Base-by-base conservation (phyloP, 1,140 invertebrate species). In the Drosophila paulistorum region DNA sequence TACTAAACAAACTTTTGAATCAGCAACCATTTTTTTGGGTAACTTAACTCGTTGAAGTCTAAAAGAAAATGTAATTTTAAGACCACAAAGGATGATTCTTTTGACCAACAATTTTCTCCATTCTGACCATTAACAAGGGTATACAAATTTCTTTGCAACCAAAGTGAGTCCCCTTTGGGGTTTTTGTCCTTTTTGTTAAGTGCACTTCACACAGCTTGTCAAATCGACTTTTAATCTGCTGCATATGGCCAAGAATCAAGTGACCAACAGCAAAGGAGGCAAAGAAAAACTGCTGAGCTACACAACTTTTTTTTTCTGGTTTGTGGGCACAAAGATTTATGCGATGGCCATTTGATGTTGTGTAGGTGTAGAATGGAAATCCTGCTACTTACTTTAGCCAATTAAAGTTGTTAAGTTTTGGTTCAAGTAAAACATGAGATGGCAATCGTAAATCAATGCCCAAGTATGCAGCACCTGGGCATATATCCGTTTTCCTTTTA, bases 171-270 rank as follows among this genome's bases (percentile, higher is more conserved):
- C 30, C 6, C 30, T 30, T 30, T 30, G 30, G 30, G 30, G 30
- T 30, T 74, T 65, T 77, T 71, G 17, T 39, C n/a, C 45, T 51
- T 37, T 68, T 26, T 51, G 33, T 42, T 41, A 42, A 41, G 4
- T 37, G 33, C 74, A 14, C 74, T 62, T 55, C 73, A 79, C 54
- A 64, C 73, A 79, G 77, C 70, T 85, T 81, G 81, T 87, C 83
- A 86, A 86, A 86, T 86, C 70, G 79, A 81, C 75, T 86, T 86
- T 86, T 86, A 86, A 86, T 86, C 82, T 83, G 76, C 79, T 68
- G 79, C 82, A 86, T 79, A 86, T 86, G 83, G 72, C 66, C 64
- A 67, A 81, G 75, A 65, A 63, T 80, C 71, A 86, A 81, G 78
- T 86, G 82, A 79, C 83, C 83, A 65, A 76, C 74, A 60, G 14